Conservation (phyloP, 2,888 invertebrate species). For the Unio pictorum region DNA sequence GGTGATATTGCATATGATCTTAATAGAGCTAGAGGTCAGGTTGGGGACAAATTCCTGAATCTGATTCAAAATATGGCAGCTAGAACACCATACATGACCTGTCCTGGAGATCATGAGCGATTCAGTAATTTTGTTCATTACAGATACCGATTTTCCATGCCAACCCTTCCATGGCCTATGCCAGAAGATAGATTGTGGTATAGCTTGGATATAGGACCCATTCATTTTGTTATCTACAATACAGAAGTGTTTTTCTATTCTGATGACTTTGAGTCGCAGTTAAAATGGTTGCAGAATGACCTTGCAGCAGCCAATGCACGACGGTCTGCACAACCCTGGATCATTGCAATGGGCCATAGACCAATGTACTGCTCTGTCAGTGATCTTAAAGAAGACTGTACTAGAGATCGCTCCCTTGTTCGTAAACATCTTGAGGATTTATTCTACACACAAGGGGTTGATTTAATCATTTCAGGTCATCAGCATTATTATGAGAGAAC, state of each 20-base stretch:
- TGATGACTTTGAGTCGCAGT: conserved; percentile 76
- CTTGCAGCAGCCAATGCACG: conserved; percentile 53
- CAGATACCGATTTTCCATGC: conserved; percentile 61
- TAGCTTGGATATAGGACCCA: conserved; percentile 63
- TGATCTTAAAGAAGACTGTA: conserved; percentile 53
- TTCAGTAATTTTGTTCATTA: conserved; percentile 49
- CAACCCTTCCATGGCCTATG: conserved; percentile 62
- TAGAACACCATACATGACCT: conserved; percentile 64
- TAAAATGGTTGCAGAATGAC: conserved; percentile 58
- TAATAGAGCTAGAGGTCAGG: conserved; percentile 52
- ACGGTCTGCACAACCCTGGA: conserved; percentile 62
- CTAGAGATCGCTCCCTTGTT: conserved; percentile 36
- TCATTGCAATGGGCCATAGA: conserved; percentile 68
- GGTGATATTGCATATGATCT: conserved; percentile 68
- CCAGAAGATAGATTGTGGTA: conserved; percentile 66
- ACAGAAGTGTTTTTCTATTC: conserved; percentile 53
- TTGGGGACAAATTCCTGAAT: conserved; percentile 64
- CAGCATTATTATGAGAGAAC: conserved; percentile 64
- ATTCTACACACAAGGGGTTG: conserved; percentile 60
- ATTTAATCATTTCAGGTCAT: conserved; percentile 61
- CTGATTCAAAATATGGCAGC: conserved; percentile 61
- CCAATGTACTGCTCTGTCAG: conserved; percentile 70
- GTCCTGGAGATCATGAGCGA: conserved; percentile 61
- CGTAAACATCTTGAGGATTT: conserved; percentile 54
- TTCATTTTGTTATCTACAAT: conserved; percentile 60